Conservation (phyloP, 1,140 invertebrate genomes). For the Drosophila cardini region DNA sequence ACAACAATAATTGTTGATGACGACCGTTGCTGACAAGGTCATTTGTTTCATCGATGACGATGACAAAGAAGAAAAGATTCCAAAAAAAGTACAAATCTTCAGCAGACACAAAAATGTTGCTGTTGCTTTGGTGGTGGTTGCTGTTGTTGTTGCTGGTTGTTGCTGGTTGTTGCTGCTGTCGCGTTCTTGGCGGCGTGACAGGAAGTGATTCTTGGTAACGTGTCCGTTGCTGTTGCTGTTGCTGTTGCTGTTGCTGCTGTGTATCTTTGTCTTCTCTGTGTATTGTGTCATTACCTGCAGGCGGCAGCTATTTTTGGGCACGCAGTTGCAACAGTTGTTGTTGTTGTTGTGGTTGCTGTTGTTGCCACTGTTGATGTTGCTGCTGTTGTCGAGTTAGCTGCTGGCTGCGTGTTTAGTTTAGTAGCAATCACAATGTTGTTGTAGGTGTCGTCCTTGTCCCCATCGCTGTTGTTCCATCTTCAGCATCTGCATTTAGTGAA, state of each 20-base stretch:
- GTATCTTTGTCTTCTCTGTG: conserved; percentile 1
- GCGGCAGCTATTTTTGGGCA: conserved; percentile 62
- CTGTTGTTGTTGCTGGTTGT: conserved; percentile 12
- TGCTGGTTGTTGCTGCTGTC: conserved; percentile 17
- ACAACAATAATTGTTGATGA: conserved; percentile 1
- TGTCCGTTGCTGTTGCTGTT: conserved; percentile 29
- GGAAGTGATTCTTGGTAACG: conserved; percentile 65
- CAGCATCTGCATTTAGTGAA: conserved; percentile 51
- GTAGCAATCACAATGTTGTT: conserved; percentile 44
- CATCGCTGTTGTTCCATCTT: conserved; percentile 14
- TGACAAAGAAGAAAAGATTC: conserved; percentile 72
- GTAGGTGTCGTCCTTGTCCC: conserved; percentile 64
- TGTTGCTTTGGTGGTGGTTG: conserved; percentile 11
- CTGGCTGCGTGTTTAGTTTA: conserved; percentile 36
- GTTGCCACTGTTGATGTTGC: conserved; percentile 20
- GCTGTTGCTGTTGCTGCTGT: conserved; percentile 21
- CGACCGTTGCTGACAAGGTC: conserved; percentile 61
- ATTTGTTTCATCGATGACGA: conserved; percentile 77
- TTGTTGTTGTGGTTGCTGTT: conserved; percentile 1
- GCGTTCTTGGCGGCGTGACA: conserved; percentile 61
- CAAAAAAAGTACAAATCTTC: conserved; percentile 37
- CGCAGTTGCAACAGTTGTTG: conserved; percentile 27
- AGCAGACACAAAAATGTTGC: conserved; percentile 51
- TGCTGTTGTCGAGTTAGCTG: conserved; percentile 42
- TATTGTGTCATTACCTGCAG: conserved; percentile 68